Percentiles rank a stretch among this genome's conserved stretches.
phyloP scores from a whole-genome alignment of 2,888 invertebrate species.

The Nowickia ferox region DNA sequence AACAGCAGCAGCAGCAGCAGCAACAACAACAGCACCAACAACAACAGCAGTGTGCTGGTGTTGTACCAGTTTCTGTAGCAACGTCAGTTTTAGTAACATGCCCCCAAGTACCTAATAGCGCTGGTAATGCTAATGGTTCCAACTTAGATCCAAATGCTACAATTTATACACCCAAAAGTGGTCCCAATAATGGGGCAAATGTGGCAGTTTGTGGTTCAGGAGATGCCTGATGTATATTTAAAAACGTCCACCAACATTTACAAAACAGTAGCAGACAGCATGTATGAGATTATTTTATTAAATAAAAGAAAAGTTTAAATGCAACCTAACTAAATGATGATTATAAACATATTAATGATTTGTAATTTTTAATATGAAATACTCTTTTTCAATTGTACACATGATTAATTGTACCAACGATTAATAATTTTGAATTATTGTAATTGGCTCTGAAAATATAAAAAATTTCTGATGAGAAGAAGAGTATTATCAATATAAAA shows the following conservation, averaged over 20 bases:
- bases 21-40: constrained; percentile 73
- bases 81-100: constrained; percentile 76
- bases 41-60: constrained; percentile 73
- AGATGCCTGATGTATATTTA: constrained; percentile 72
- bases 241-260: constrained; percentile 57
- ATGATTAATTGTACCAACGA: background rate
- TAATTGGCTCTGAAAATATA: constrained; percentile 27
- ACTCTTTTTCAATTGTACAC: constrained; percentile 53
- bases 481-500: constrained; percentile 61
- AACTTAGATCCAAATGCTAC: constrained; percentile 95
- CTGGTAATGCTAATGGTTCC: constrained; percentile 76
- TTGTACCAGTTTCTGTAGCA: constrained; percentile 79
- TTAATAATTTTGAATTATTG: constrained; percentile 20
- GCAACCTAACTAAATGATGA: constrained; percentile 32
- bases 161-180: constrained; percentile 93
- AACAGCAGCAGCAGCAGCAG: constrained; percentile 74
- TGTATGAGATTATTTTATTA: constrained; percentile 80
- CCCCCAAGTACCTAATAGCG: constrained; percentile 71
- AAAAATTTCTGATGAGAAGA: constrained; percentile 24
- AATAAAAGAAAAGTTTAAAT: constrained; percentile 36
- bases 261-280: constrained; percentile 76
- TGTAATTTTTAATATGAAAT: constrained; percentile 60
- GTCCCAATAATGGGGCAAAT: constrained; percentile 80
- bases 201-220: constrained; percentile 76
- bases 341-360: constrained; percentile 22